Evolutionary conservation across 1,140 invertebrate species (phyloP).

Genomic region (Heliconius hewitsoni): DNA sequence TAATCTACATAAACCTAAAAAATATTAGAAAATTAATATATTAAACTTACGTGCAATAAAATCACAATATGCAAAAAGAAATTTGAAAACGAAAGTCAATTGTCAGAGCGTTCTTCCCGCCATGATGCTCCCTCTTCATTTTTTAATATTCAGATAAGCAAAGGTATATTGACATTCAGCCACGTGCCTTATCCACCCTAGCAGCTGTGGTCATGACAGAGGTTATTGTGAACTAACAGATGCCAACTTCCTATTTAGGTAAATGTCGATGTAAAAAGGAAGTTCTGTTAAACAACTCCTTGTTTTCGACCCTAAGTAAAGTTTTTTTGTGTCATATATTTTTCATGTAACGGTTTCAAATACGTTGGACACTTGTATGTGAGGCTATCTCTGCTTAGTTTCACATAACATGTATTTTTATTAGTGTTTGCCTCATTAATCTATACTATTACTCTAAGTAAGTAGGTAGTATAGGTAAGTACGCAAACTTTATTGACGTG

Average conservation of each 20-base stretch:
- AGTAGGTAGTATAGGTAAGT: too few species aligned
- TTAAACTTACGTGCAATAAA: background rate
- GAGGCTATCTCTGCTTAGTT: background rate
- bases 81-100: constrained; percentile 21
- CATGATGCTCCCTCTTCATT: constrained; percentile 34
- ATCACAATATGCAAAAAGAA: background rate
- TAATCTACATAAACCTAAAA: too few species aligned
- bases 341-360: constrained; percentile 1
- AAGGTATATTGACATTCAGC: constrained; percentile 52
- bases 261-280: constrained; percentile 40
- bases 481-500: too few species aligned
- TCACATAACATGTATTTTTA: background rate
- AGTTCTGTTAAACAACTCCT: constrained; percentile 27
- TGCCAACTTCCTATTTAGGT: constrained; percentile 59
- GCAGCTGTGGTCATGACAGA: constrained; percentile 55
- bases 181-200: constrained; percentile 56
- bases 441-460: too few species aligned
- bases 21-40: background rate
- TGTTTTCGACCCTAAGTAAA: constrained; percentile 13
- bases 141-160: constrained; percentile 48
- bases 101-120: constrained; percentile 20
- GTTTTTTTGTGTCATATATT: background rate
- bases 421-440: background rate
- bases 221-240: constrained; percentile 54
- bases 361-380: background rate